phyloP scores from a whole-genome alignment of 1,140 invertebrate species.

The Brachionus rubens region DNA sequence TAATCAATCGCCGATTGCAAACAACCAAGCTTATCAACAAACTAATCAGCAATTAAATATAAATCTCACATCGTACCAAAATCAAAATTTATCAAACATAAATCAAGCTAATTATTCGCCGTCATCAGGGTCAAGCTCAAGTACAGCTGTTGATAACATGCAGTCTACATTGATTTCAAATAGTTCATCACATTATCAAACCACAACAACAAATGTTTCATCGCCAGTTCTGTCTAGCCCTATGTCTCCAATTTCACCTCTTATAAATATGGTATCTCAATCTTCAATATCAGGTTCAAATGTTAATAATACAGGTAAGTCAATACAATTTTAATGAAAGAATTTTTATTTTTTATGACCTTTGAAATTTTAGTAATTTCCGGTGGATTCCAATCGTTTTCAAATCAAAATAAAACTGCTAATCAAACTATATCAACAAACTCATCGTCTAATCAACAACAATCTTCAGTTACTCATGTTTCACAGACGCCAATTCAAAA shows the following conservation, averaged over 20 bases:
- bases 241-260: background rate
- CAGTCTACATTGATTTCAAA: background rate
- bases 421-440: background rate
- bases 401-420: background rate
- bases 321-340: background rate
- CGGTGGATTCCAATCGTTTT: background rate
- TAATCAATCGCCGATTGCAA: background rate
- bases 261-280: slow-evolving; percentile 31
- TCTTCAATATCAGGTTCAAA: slow-evolving; percentile 10
- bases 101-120: background rate
- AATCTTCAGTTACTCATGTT: background rate
- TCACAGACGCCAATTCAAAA: background rate
- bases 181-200: background rate
- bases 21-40: background rate
- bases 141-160: background rate
- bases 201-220: no score
- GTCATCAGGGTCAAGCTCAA: background rate
- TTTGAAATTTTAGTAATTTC: background rate
- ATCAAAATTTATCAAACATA: no score
- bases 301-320: background rate
- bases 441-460: no score
- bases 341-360: no score
- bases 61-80: background rate
- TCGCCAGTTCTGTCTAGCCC: background rate
- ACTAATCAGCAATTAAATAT: background rate